Evolutionary conservation across 1,140 invertebrate species (phyloP).

Genomic region (Papilio dardanus): DNA sequence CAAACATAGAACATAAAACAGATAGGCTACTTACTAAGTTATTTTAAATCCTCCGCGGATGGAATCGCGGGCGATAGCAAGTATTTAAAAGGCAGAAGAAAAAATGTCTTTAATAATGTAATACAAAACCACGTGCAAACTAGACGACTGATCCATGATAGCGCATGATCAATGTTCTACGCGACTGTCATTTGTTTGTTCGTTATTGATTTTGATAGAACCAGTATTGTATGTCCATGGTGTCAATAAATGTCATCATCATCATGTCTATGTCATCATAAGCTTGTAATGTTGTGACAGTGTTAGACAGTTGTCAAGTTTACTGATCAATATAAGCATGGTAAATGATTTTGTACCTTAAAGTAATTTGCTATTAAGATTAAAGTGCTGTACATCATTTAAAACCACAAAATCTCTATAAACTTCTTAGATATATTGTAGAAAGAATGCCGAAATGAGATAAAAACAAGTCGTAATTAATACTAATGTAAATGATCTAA

Average conservation of each 20-base stretch:
- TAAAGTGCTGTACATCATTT: too few relatives aligned
- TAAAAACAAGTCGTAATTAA: constrained; percentile 58
- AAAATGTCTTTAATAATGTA: not conserved
- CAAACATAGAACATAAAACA: too few relatives aligned
- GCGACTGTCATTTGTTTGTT: not conserved
- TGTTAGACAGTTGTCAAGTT: not conserved
- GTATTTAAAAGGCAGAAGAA: too few relatives aligned
- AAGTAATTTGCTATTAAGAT: too few relatives aligned
- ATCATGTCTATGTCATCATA: too few relatives aligned
- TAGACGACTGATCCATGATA: not conserved
- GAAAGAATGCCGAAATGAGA: constrained; percentile 57
- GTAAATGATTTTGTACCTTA: too few relatives aligned
- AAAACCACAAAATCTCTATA: too few relatives aligned
- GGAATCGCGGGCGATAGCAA: too few relatives aligned
- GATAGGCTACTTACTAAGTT: too few relatives aligned
- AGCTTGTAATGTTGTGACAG: not conserved
- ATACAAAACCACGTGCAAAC: not conserved
- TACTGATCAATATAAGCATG: not conserved
- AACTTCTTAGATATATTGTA: not conserved
- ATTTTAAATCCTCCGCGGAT: too few relatives aligned
- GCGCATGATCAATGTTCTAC: not conserved
- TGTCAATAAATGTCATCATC: constrained; percentile 7
- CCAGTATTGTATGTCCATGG: not conserved
- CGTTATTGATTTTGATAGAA: not conserved
- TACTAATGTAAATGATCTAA: constrained; percentile 75